Evolutionary conservation across 1,140 invertebrate genomes (phyloP).

Genomic region (Drosophila mayri): DNA sequence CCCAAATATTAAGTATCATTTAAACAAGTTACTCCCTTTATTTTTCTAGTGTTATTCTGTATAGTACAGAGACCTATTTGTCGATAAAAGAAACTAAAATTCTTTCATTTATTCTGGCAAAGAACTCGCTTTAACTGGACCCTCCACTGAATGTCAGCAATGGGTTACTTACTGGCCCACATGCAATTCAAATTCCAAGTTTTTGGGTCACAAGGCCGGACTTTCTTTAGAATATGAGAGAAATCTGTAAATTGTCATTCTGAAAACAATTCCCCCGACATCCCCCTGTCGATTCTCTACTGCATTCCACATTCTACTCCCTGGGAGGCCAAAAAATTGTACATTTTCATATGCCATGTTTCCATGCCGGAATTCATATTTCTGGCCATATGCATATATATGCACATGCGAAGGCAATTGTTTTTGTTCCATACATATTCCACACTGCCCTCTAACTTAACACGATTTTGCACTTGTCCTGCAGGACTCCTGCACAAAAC

Average conservation of each 20-base stretch:
- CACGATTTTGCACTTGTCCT: constrained; percentile 73
- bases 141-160: background rate
- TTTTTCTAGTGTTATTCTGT: too few species aligned
- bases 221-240: constrained; percentile 17
- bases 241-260: constrained; percentile 38
- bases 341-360: constrained; percentile 60
- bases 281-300: constrained; percentile 15
- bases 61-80: background rate
- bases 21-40: too few species aligned
- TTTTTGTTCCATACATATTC: constrained; percentile 26
- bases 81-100: constrained; percentile 2
- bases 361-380: constrained; percentile 61
- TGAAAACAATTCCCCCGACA: constrained; percentile 28
- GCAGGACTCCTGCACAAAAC: constrained; percentile 26
- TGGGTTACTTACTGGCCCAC: constrained; percentile 13
- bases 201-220: constrained; percentile 9
- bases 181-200: constrained; percentile 44
- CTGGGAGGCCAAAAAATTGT: constrained; percentile 29
- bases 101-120: constrained; percentile 1
- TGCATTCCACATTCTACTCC: constrained; percentile 1
- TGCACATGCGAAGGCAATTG: constrained; percentile 35
- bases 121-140: background rate
- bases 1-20: too few species aligned
- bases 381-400: constrained; percentile 48
- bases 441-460: constrained; percentile 55